A percentile compares a stretch with the other conserved stretches of the same genome.
Evolutionary conservation across 2,113 vertebrate genomes (phyloP).

Genomic region (Conger conger): DNA sequence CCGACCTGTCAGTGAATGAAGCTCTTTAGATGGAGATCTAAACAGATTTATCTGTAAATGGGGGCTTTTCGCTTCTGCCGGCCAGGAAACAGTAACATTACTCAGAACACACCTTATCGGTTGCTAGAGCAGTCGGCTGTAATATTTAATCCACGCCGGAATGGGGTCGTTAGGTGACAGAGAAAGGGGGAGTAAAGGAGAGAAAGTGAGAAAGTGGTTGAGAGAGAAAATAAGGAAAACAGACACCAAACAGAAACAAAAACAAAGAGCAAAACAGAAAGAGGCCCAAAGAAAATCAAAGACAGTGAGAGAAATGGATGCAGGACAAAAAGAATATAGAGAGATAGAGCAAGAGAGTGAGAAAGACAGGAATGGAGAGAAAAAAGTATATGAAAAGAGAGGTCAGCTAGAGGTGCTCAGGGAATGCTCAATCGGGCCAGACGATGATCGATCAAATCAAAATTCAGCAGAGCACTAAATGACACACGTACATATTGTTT

Average conservation of each 20-base stretch:
- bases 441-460: no score
- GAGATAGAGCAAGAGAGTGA: not conserved
- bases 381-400: not conserved
- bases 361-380: not conserved
- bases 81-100: conserved; percentile 19
- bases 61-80: not conserved
- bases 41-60: conserved; percentile 17
- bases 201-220: not conserved
- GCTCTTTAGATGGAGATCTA: conserved; percentile 22
- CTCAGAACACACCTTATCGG: conserved; percentile 24
- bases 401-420: no score
- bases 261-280: not conserved
- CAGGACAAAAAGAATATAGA: not conserved
- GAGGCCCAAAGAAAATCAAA: conserved; percentile 9
- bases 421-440: no score
- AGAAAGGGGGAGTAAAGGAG: not conserved
- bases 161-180: not conserved
- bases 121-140: not conserved
- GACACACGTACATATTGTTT: not conserved
- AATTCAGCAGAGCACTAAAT: not conserved
- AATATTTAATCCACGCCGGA: conserved; percentile 10
- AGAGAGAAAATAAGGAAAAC: not conserved
- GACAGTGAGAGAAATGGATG: not conserved
- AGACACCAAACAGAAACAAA: conserved; percentile 13
- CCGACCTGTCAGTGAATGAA: conserved; percentile 13